Conservation (phyloP, 2,797 vertebrate species). For the Selene dorsalis region DNA sequence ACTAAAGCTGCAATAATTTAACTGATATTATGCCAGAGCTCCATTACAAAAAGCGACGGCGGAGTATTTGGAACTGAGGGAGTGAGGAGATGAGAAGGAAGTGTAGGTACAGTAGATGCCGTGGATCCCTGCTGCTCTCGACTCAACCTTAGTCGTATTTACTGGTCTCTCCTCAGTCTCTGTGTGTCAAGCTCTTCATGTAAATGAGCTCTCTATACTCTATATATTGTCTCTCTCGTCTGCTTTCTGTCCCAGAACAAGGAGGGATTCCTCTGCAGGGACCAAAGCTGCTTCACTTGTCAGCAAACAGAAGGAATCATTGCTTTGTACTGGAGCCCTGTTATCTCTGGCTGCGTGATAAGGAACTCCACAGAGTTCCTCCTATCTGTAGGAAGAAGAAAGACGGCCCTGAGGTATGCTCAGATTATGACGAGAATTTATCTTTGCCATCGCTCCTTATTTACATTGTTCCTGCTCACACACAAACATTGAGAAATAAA, state of each 20-base stretch:
- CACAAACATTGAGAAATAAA: slow-evolving; percentile 11
- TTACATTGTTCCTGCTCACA: slow-evolving; percentile 62
- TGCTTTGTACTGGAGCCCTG: slow-evolving; percentile 70
- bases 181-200: slow-evolving; percentile 54
- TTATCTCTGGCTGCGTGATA: slow-evolving; percentile 77
- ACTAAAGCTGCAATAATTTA: background rate
- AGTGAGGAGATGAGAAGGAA: background rate
- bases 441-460: slow-evolving; percentile 62
- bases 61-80: background rate
- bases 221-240: slow-evolving; percentile 47
- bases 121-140: slow-evolving; percentile 13
- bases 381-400: slow-evolving; percentile 68
- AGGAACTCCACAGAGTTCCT: slow-evolving; percentile 67
- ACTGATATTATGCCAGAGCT: background rate
- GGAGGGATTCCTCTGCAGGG: slow-evolving; percentile 63
- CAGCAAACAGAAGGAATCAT: slow-evolving; percentile 70
- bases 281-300: slow-evolving; percentile 66
- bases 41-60: background rate
- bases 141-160: slow-evolving; percentile 40
- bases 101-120: slow-evolving; percentile 23
- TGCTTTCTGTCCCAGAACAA: slow-evolving; percentile 66
- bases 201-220: slow-evolving; percentile 55
- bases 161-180: slow-evolving; percentile 14
- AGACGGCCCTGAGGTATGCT: slow-evolving; percentile 66
- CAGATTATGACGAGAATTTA: slow-evolving; percentile 72